Evolutionary conservation across 2,888 invertebrate species (phyloP), one percentile per base, ranked within the genome.

Genomic region (Pterostichus niger): DNA sequence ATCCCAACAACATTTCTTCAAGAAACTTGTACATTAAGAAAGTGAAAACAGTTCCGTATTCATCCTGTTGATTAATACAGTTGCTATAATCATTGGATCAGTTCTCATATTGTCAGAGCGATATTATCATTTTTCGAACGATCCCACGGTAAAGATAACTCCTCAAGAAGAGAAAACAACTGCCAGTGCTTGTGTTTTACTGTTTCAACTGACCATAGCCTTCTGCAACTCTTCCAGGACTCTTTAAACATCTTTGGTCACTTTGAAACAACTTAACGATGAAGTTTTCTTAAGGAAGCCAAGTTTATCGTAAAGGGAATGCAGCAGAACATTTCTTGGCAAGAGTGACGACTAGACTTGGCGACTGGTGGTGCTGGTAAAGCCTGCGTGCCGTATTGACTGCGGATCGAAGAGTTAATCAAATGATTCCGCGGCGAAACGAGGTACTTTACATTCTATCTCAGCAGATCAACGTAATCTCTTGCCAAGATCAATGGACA

Each of bases 391-490:
- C 35, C 9, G 56, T 77, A 77, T 35, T 77, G 77, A 77, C 77
- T 56, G 13, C n/a, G 49, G 13, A 40, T 49, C 52, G 33, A 77
- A 54, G 77, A 77, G 77, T 77, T 77, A 77, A 77, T 77, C 77
- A 77, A 77, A 77, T 77, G 77, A 77, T 56, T 49, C 24, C 17
- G 24, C 75, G 13, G 75, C 15, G 11, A 77, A 75, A 77, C 56
- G 77, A 77, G 77, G 15, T 54, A 77, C 56, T 77, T 77, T 56
- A 77, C 77, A 77, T 77, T 77, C 77, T 77, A 77, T 77, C 56
- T 4, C 49, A n/a, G 54, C 33, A 77, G 40, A 77, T 77, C 77
- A 56, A 56, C 40, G 40, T 46, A 75, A 75, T 75, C 75, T 75
- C 35, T n/a, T 17, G 46, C 6, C 3, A 6, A 3, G 46, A 46